A percentile compares a stretch with the other conserved stretches of the same genome.
Evolutionary conservation across 2,888 invertebrate genomes (phyloP).

Genomic region (Mycalesis mineus): DNA sequence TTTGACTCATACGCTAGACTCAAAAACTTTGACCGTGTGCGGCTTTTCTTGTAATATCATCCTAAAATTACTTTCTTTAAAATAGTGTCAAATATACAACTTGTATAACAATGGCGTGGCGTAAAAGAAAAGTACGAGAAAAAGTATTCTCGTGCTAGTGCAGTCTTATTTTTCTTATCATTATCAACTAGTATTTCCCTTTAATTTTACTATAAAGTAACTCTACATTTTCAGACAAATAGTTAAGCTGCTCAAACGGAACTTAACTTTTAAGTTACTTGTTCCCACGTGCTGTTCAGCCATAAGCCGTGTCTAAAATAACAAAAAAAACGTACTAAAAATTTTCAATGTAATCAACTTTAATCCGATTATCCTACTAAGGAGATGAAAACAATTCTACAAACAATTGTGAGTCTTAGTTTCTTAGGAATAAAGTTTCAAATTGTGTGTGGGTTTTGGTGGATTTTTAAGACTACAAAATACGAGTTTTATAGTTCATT

Average conservation of each 20-base stretch:
- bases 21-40: no score
- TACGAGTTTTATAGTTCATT: conserved; percentile 47
- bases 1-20: no score
- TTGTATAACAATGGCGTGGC: no score
- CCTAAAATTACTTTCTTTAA: no score
- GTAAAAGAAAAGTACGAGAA: no score
- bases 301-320: conserved; percentile 16
- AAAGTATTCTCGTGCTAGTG: no score
- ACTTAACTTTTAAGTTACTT: conserved; percentile 9
- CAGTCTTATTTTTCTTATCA: no score
- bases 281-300: conserved; percentile 14
- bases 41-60: no score
- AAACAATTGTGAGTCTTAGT: conserved; percentile 10
- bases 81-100: no score
- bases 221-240: not conserved
- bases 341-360: conserved; percentile 23
- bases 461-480: conserved; percentile 37
- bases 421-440: conserved; percentile 1
- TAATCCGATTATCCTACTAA: conserved; percentile 28
- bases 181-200: no score
- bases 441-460: not conserved
- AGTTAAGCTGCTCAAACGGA: not conserved
- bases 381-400: not conserved
- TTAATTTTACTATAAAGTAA: not conserved
- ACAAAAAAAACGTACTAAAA: conserved; percentile 16